Percentiles rank a stretch among this genome's conserved stretches.
Evolutionary conservation across 2,888 invertebrate species (phyloP).

Genomic region (Sicus ferrugineus): DNA sequence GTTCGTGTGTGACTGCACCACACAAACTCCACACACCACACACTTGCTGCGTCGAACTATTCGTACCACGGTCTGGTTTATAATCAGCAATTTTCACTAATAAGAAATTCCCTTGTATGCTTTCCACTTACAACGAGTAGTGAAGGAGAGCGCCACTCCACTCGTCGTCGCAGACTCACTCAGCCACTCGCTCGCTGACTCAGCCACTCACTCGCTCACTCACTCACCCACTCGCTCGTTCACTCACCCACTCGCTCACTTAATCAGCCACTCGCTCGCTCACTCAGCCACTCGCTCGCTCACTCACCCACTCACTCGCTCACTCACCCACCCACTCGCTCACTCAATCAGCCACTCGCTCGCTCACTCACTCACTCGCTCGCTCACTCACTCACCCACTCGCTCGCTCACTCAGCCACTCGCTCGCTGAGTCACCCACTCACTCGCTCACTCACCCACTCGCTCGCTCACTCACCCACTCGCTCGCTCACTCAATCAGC

Average conservation of each 20-base stretch:
- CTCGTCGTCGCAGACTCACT: background rate
- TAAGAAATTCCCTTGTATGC: constrained; percentile 12
- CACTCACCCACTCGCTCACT: background rate
- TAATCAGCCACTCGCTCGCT: background rate
- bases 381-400: background rate
- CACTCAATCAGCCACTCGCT: background rate
- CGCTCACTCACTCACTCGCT: background rate
- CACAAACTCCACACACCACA: no score
- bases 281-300: background rate
- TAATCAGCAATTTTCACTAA: constrained; percentile 10
- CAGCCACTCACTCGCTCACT: background rate
- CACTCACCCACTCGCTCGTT: background rate
- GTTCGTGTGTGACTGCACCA: no score
- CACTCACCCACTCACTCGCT: background rate
- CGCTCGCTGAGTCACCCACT: no score
- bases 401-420: no score
- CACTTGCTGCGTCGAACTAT: no score
- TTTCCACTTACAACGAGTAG: constrained; percentile 16
- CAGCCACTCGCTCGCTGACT: background rate
- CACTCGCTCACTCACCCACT: no score
- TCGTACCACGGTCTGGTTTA: no score
- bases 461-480: no score
- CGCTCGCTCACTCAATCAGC: no score
- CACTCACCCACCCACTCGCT: background rate
- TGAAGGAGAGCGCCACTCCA: background rate